Conservation (phyloP, 2,113 vertebrate genomes). For the Protobothrops mucrosquamatus region DNA sequence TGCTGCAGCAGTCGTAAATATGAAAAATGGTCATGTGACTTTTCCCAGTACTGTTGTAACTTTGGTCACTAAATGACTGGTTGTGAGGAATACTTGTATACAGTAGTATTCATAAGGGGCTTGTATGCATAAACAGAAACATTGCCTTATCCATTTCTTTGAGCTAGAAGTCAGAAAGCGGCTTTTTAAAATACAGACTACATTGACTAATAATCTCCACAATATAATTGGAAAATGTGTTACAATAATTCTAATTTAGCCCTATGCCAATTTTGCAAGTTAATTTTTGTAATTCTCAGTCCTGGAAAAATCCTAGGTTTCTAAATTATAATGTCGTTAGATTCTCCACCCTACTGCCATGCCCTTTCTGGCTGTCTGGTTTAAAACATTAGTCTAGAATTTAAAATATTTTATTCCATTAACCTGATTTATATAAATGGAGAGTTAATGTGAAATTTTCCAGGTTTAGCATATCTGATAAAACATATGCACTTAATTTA, state of each 20-base stretch:
- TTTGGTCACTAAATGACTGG: neutral
- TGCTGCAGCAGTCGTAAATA: neutral
- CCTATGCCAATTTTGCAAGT: neutral
- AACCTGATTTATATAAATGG: neutral
- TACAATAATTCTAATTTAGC: neutral
- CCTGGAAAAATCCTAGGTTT: neutral
- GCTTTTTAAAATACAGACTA: no score
- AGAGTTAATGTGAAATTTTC: neutral
- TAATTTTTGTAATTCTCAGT: neutral
- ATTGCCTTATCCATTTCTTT: neutral
- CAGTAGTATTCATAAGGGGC: neutral
- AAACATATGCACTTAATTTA: slow-evolving; percentile 10
- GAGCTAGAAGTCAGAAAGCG: neutral
- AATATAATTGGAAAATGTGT: neutral
- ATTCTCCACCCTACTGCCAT: neutral
- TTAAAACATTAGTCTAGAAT: neutral
- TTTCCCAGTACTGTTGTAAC: neutral
- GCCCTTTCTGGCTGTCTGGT: neutral
- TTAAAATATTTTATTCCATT: neutral
- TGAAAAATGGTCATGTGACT: neutral
- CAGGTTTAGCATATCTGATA: neutral
- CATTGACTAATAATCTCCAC: neutral
- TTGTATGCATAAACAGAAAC: neutral
- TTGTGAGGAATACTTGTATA: neutral
- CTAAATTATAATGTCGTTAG: neutral